These are phyloP conservation scores for Morone saxatilis DNA, from an alignment of 2,113 vertebrate species.

Conservation along the genomic window DNA sequence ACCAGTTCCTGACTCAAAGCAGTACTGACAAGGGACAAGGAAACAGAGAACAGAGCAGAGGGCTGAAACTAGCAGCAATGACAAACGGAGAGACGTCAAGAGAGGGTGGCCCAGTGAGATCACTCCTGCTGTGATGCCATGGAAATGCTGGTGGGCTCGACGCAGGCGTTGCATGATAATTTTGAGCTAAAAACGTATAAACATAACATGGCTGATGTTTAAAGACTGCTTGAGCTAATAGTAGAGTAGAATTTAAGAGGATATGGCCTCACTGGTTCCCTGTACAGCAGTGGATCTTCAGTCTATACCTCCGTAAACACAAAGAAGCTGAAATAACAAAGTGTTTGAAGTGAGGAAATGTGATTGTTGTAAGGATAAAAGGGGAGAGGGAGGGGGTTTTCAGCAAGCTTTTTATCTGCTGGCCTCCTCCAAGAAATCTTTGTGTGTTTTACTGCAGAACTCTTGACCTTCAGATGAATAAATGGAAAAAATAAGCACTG, in stretches of 20 bases:
- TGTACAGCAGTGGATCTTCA: conserved; percentile 30
- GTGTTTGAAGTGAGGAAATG: conserved; percentile 78
- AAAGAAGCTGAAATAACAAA: conserved; percentile 80
- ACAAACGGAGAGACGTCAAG: conserved; percentile 58
- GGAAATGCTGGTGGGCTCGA: conserved; percentile 63
- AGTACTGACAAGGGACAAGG: conserved; percentile 15
- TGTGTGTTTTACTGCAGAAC: conserved; percentile 37
- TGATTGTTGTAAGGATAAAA: conserved; percentile 74
- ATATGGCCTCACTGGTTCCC: conserved; percentile 44
- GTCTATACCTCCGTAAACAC: conserved; percentile 59
- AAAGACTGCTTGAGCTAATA: conserved; percentile 41
- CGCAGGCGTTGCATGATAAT: conserved; percentile 17
- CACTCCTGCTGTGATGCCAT: conserved; percentile 64
- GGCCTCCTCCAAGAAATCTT: conserved; percentile 34
- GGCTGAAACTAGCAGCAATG: conserved; percentile 39
- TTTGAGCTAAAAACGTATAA: conserved; percentile 24
- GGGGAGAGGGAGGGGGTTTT: conserved; percentile 20
- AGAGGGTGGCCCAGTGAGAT: conserved; percentile 68
- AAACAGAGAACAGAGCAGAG: conserved; percentile 20
- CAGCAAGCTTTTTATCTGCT: conserved; percentile 24
- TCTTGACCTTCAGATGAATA: conserved; percentile 68
- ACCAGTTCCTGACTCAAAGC: conserved; percentile 63
- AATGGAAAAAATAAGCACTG: conserved; percentile 47
- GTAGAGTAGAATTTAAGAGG: conserved; percentile 45
- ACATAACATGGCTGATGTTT: conserved; percentile 32